phyloP scores from a whole-genome alignment of 2,113 vertebrate genomes.

The Ammospiza caudacuta region DNA sequence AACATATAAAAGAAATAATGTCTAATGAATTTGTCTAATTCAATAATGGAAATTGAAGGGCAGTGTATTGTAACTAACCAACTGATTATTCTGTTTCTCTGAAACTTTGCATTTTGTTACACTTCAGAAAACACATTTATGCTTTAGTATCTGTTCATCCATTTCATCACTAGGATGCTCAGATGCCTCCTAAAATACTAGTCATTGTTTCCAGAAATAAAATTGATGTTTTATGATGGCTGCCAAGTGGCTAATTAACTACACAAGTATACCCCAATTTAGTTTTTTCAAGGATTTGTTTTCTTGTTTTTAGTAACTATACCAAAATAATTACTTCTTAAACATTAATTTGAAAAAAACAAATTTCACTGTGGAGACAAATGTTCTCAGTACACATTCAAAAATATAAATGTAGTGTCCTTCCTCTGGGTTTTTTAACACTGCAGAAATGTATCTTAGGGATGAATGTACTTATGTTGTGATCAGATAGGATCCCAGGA shows the following conservation, averaged over 20 bases:
- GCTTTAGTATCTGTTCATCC: background rate
- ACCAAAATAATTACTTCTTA: background rate
- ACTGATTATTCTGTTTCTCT: background rate
- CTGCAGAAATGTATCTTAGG: background rate
- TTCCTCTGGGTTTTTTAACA: background rate
- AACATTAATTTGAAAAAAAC: background rate
- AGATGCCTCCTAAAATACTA: conserved; percentile 12
- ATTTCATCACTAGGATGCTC: background rate
- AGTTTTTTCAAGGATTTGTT: background rate
- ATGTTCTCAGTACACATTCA: background rate
- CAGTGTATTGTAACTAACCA: background rate
- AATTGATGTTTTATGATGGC: background rate
- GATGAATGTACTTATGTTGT: background rate
- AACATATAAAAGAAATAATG: background rate
- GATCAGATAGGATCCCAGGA: background rate
- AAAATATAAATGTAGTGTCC: background rate
- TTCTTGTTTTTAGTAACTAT: background rate
- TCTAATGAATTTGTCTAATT: background rate
- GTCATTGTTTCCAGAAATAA: background rate
- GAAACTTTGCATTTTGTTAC: background rate
- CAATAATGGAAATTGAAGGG: background rate
- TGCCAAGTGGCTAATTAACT: background rate
- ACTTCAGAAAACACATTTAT: background rate
- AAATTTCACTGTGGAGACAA: background rate
- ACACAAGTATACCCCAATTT: background rate